A percentile compares a stretch with the other conserved stretches of the same genome.
These are phyloP conservation scores for Schizothorax lantsangensis DNA, from an alignment of 2,797 vertebrate species.

Conservation along the genomic window DNA sequence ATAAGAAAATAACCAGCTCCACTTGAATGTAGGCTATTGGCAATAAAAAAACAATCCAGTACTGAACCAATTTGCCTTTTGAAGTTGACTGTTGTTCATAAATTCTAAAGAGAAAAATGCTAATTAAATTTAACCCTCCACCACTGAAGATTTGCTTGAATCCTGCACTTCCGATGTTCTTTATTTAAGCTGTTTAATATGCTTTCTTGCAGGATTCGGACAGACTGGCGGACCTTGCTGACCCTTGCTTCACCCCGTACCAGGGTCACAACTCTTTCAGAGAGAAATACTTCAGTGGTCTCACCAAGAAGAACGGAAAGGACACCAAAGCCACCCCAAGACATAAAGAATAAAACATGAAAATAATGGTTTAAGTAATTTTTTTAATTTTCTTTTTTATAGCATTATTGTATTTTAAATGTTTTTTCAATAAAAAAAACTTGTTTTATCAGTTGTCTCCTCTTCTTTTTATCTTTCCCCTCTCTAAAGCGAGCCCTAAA, in stretches of 20 bases:
- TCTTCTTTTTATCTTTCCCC: constrained; percentile 39
- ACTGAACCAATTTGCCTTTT: background rate
- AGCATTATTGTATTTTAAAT: background rate
- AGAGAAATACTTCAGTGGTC: constrained; percentile 96
- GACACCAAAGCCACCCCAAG: constrained; percentile 60
- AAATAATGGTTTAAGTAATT: constrained; percentile 3
- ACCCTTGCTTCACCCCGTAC: constrained; percentile 81
- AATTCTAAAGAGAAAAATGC: background rate
- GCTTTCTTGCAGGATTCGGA: constrained; percentile 83
- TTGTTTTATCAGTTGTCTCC: constrained; percentile 11
- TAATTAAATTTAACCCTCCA: background rate
- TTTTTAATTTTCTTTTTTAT: constrained; percentile 27
- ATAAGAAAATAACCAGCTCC: background rate
- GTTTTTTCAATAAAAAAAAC: constrained; percentile 50
- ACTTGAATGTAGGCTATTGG: background rate
- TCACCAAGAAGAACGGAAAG: constrained; percentile 87
- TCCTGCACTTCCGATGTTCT: background rate
- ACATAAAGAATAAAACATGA: constrained; percentile 57
- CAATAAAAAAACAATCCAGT: background rate
- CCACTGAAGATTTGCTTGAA: background rate
- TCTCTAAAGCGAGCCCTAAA: constrained; percentile 21
- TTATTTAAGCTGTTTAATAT: background rate
- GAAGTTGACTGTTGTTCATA: background rate
- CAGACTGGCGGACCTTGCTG: constrained; percentile 75
- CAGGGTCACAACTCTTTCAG: constrained; percentile 96